Base-by-base conservation (phyloP, 1,140 invertebrate species). In the Saxidomus purpurata region DNA sequence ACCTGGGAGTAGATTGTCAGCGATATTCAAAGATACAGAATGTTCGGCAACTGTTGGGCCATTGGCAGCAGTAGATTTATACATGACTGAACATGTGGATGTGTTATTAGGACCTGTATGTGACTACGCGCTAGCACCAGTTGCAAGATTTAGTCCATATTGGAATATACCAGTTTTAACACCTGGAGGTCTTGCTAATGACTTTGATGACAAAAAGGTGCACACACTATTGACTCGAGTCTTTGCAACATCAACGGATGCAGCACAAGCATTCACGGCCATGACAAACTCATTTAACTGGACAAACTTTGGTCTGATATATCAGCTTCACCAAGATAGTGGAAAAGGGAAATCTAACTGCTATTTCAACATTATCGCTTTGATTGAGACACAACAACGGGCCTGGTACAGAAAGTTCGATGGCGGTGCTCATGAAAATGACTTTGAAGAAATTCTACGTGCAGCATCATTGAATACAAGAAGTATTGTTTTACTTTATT, bases 21-120 rank as follows among this genome's bases (percentile, higher is more conserved):
- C 92, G 34, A 88, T 90, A 22, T 85, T 87, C 22, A 79, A 80
- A 43, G 94, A 95, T 89, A 93, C 94, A 0, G 59, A 89, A 13
- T 95, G 94, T 81, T 94, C 93, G 25, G 93, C 93, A 40, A 92
- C 91, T 0, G 61, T 89, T 11, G 94, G 93, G 3, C 92, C 93
- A 4, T 71, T 94, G 28, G 87, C 90, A 22, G 94, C 93, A 0
- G 93, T 95, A 17, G 93, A 95, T 74, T 91, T 95, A 31, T 94
- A 93, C 77, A 67, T 93, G 0, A 63, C 92, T 22, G 88, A 90
- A 85, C 61, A 90, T 8, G 94, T 90, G 0, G 98, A 99, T 96
- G 98, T 98, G 0, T 98, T 99, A 94, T 96, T 99, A 92, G 98
- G 98, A 0, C 98, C 98, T 0, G 97, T 98, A 0, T 99, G 98